phyloP scores from a whole-genome alignment of 2,797 vertebrate species.

The Nyctalus aviator region DNA sequence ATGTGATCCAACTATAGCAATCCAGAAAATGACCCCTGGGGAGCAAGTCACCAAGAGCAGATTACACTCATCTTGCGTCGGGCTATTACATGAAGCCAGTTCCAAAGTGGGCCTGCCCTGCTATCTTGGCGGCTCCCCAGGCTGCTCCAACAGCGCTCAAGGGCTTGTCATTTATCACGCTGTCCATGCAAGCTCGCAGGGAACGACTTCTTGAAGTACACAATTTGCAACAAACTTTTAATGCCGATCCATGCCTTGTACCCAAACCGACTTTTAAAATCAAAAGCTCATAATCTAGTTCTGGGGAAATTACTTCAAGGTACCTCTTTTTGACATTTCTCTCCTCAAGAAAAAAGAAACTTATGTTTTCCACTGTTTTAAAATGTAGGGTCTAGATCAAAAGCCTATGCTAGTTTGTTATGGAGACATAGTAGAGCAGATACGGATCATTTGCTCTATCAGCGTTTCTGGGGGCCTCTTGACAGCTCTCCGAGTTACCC shows the following conservation, averaged over 20 bases:
- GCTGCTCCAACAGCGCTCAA: background rate
- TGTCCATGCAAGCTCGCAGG: background rate
- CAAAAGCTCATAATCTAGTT: constrained; percentile 39
- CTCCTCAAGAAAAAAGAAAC: constrained; percentile 4
- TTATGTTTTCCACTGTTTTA: background rate
- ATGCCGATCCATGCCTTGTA: background rate
- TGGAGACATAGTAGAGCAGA: background rate
- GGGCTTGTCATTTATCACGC: background rate
- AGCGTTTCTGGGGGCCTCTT: background rate
- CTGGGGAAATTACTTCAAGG: background rate
- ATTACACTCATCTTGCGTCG: background rate
- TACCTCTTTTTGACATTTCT: constrained; percentile 48
- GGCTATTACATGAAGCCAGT: background rate
- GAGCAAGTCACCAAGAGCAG: background rate
- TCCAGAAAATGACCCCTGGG: background rate
- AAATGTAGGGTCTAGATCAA: background rate
- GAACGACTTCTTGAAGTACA: background rate
- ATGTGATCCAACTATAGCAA: background rate
- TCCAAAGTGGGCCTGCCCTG: background rate
- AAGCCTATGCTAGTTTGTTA: background rate
- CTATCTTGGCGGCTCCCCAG: background rate
- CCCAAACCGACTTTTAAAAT: constrained; percentile 18
- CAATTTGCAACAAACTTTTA: background rate
- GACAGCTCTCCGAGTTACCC: background rate
- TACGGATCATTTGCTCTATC: background rate